A percentile compares a stretch with the other conserved stretches of the same genome.
These are phyloP conservation scores for Phaenicophaeus curvirostris DNA, from an alignment of 2,797 vertebrate species.

Conservation along the genomic window DNA sequence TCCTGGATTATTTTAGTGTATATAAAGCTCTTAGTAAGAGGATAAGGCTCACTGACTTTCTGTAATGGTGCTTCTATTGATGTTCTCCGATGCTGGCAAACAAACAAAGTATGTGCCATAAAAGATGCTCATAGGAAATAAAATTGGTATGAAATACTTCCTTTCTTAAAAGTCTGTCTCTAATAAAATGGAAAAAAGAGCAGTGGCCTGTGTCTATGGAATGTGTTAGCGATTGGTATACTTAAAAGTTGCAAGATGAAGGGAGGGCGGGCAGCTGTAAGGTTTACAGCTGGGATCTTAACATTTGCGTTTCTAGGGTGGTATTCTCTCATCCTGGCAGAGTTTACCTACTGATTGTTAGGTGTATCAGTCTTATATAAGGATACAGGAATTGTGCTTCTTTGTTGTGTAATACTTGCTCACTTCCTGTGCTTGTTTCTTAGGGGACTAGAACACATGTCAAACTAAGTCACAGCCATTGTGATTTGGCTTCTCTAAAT, in stretches of 20 bases:
- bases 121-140: background rate
- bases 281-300: background rate
- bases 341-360: background rate
- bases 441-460: background rate
- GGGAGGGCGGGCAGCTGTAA: background rate
- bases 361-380: background rate
- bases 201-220: background rate
- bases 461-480: background rate
- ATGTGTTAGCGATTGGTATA: background rate
- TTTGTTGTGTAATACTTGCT: background rate
- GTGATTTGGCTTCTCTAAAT: background rate
- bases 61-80: background rate
- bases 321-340: background rate
- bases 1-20: background rate
- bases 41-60: background rate
- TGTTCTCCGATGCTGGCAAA: background rate
- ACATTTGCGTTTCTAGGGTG: background rate
- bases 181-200: background rate
- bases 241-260: background rate
- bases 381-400: background rate
- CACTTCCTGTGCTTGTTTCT: accelerated
- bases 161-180: background rate
- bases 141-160: background rate
- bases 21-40: background rate
- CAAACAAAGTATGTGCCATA: background rate